Evolutionary conservation across 1,140 invertebrate species (phyloP).

Genomic region (Lepidotrigona ventralis): DNA sequence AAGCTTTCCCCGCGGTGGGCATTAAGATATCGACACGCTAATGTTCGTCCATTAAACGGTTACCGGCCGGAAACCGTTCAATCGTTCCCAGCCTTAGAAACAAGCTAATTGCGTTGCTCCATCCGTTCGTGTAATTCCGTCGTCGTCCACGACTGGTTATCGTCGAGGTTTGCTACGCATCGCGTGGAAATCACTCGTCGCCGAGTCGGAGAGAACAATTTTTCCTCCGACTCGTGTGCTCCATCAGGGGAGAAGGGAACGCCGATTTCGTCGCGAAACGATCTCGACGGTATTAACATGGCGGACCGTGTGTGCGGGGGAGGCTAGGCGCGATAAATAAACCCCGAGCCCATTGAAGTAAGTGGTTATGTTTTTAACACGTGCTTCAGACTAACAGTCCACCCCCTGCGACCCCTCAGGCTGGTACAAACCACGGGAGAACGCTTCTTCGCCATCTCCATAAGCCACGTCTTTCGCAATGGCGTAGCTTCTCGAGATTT

Average conservation of each 20-base stretch:
- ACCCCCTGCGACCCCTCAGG: conserved; percentile 30
- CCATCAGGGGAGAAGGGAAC: neutral
- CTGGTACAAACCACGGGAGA: conserved; percentile 51
- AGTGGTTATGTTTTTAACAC: conserved; percentile 77
- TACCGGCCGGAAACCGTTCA: neutral
- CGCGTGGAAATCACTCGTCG: conserved; percentile 58
- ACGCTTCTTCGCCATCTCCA: conserved; percentile 50
- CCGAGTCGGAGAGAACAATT: conserved; percentile 22
- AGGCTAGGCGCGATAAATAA: conserved; percentile 70
- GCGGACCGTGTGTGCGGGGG: conserved; percentile 49
- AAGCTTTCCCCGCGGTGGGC: neutral
- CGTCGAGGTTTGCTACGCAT: neutral
- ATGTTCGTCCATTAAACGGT: conserved; percentile 30
- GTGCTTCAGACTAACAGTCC: conserved; percentile 70
- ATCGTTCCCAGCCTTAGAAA: neutral
- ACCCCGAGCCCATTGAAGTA: conserved; percentile 70
- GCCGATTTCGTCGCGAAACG: neutral
- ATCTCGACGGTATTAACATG: conserved; percentile 10
- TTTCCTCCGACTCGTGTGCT: neutral
- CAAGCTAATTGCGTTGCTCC: neutral
- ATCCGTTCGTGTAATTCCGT: conserved; percentile 43
- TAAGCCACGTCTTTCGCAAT: conserved; percentile 50
- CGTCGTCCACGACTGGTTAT: conserved; percentile 20
- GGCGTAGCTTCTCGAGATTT: conserved; percentile 36
- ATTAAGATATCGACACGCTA: conserved; percentile 44